These are phyloP conservation scores for Drosophila santomea DNA, from an alignment of 1,140 invertebrate species.

Conservation along the genomic window DNA sequence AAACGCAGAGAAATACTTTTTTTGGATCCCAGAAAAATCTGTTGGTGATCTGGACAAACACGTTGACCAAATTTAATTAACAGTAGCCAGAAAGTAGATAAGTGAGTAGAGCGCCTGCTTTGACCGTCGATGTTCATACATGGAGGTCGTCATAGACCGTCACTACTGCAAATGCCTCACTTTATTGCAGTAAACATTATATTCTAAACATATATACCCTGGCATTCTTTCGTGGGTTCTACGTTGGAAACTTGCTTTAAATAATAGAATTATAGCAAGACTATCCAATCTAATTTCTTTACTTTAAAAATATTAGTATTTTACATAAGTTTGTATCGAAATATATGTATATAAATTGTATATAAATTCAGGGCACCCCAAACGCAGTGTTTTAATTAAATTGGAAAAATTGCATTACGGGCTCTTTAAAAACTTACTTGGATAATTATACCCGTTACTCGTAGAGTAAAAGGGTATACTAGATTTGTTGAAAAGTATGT, in stretches of 20 bases:
- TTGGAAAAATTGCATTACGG: no score
- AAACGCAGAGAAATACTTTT: constrained; percentile 11
- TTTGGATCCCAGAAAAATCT: constrained; percentile 21
- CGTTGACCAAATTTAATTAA: constrained; percentile 45
- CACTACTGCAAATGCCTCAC: no score
- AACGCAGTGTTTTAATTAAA: no score
- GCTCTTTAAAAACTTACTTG: constrained; percentile 1
- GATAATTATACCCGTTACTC: not conserved
- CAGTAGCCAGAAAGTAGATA: constrained; percentile 24
- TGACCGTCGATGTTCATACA: constrained; percentile 15
- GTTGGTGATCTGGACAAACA: constrained; percentile 25
- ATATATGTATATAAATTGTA: no score
- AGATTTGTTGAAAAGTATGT: no score
- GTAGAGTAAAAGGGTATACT: no score
- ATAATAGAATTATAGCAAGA: constrained; percentile 1
- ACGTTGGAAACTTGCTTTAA: not conserved
- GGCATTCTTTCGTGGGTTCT: constrained; percentile 5
- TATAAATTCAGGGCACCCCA: no score
- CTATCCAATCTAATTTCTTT: constrained; percentile 6
- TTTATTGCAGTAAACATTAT: no score
- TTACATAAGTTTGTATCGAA: not conserved
- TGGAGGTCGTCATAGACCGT: constrained; percentile 7
- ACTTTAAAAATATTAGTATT: not conserved
- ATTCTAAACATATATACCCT: not conserved
- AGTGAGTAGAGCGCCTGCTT: constrained; percentile 1